Evolutionary conservation across 2,113 vertebrate species (phyloP), one percentile per base, ranked within the genome.

Genomic region (Epinephelus lanceolatus): DNA sequence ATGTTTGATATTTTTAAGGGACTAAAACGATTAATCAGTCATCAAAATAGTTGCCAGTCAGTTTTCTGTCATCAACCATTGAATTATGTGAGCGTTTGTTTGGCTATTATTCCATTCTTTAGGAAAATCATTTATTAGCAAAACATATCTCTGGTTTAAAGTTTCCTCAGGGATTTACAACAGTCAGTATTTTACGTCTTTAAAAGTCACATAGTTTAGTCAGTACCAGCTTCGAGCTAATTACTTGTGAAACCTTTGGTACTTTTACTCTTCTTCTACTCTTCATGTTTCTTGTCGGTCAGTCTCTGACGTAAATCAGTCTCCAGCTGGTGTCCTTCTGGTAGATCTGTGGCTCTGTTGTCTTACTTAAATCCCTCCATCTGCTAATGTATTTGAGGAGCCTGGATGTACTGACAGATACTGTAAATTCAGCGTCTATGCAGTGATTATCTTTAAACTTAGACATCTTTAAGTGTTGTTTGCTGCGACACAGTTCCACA

Each of bases 331-430:
- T 92, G 92, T 83, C 76, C 69, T 79, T 90, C 82, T 89, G 19
- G 62, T 70, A 67, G 72, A 67, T 47, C 82, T 91, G 81, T 79
- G 76, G 37, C 71, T 90, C 71, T 84, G 76, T 76, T 80, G 76
- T 86, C 86, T 83, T 85, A 84, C 78, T 81, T 88, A 90, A 92
- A 94, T 93, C 90, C 89, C 76, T 91, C 93, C 92, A 94, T 95
- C 93, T 95, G 92, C 72, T 87, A 23, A 61, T 69, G 71, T 67
- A 71, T 73, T 37, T 51, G 17, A 12, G 71, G 15, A 82, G 52
- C 68, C 78, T 87, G 62, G 68, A 37, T 42, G 65, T 75, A 51
- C 33, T 81, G 66, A 75, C 70, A 74, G n/a, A 67, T 62, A 73
- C 55, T 49, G 61, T 37, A 70, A 55, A 69, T 86, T 68, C 42